Percentiles rank a stretch among this genome's conserved stretches.
phyloP scores from a whole-genome alignment of 2,113 vertebrate species.

The Pampusana beccarii region DNA sequence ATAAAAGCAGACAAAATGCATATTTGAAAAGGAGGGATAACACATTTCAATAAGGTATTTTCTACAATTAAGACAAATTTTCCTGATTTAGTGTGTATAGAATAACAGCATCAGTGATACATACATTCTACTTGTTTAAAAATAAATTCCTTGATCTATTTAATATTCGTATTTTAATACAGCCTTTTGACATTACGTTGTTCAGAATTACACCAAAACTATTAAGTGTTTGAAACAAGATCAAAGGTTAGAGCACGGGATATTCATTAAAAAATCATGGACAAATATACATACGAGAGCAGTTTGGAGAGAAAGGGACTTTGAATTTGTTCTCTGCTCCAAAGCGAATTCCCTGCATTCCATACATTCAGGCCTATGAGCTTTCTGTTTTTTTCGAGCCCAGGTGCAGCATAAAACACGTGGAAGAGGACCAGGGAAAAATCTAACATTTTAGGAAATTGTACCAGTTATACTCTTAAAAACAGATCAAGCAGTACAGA shows the following conservation, averaged over 20 bases:
- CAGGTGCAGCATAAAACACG: background rate
- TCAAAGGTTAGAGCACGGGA: background rate
- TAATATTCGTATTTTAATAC: background rate
- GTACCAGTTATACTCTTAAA: background rate
- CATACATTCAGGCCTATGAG: background rate
- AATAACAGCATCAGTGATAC: background rate
- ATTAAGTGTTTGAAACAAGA: background rate
- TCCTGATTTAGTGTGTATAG: background rate
- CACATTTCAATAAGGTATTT: background rate
- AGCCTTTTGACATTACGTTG: background rate
- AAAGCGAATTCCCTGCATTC: background rate
- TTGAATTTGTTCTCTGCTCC: background rate
- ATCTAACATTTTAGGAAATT: rapidly evolving
- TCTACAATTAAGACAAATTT: background rate
- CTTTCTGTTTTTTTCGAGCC: background rate
- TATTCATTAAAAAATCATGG: background rate
- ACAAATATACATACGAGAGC: background rate
- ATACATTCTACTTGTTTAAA: background rate
- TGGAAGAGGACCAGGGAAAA: background rate
- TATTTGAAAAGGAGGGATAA: background rate
- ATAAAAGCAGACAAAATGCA: background rate
- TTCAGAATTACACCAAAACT: background rate
- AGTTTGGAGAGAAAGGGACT: background rate
- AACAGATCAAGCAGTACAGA: background rate
- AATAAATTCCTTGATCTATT: background rate